Base-by-base conservation (phyloP, 2,888 invertebrate species). In the Onchidella celtica region DNA sequence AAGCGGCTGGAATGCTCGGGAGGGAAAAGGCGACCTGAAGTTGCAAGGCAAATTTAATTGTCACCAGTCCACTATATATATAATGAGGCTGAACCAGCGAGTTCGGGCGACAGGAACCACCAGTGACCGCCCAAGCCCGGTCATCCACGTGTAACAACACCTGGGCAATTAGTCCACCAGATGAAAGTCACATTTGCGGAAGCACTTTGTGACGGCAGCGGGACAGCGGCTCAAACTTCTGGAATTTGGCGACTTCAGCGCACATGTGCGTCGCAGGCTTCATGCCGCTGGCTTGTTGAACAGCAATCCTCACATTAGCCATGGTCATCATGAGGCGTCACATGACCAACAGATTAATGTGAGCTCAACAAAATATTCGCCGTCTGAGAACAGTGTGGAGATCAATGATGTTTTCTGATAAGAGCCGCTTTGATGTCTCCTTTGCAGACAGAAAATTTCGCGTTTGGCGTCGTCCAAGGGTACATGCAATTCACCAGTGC, bases 251-350 rank as follows among this genome's bases (percentile, higher is more conserved):
- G 47, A 47, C 47, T 17, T 47, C 47, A 47, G 47, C 47, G 47
- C 47, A 47, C 47, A 47, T 47, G 47, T 47, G 17, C 47, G 47
- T 47, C 47, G 47, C 6, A 47, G 63, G 29, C 29, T 63, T 14
- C 63, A 24, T 32, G 65, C 34, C 65, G 65, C 65, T 65, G 65
- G 32, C 17, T 32, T 68, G 38, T 36, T 34, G 36, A 68, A 68
- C 68, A 11, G 38, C 36, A 21, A 24, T 68, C 36, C 27, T 24
- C 36, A 21, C 72, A 72, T 72, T 55, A n/a, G 55, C 3, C n/a
- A n/a, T 55, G n/a, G 38, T 55, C 14, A 38, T 72, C 34, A 72
- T 55, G 2, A 72, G 47, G 47, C 72, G 57, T 72, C 72, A 72
- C 32, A 24, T 11, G 55, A 38, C 29, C 57, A 72, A 72, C 34